phyloP scores from a whole-genome alignment of 1,140 invertebrate species.

The Tetramorium parvispinum region DNA sequence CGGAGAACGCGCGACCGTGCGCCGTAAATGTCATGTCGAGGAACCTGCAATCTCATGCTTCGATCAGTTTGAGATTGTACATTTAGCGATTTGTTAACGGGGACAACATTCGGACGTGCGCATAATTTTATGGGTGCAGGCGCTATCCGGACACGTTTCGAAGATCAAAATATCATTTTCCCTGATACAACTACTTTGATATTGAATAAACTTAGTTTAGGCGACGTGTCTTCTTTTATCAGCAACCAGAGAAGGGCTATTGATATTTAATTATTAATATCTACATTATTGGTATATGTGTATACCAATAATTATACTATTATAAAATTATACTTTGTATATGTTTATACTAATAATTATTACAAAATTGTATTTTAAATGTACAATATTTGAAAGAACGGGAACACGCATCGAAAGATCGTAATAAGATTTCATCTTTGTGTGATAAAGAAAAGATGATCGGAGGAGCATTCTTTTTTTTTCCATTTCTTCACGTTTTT shows the following conservation, averaged over 20 bases:
- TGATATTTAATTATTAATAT: neutral
- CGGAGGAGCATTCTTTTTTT: neutral
- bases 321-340: too few species aligned
- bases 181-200: neutral
- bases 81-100: neutral
- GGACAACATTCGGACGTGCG: neutral
- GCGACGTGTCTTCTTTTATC: neutral
- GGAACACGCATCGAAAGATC: neutral
- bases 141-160: neutral
- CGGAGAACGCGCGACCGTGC: too few species aligned
- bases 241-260: neutral
- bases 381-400: neutral
- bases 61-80: neutral
- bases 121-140: neutral
- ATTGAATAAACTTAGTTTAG: neutral
- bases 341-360: too few species aligned
- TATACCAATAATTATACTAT: too few species aligned
- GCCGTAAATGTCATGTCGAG: neutral
- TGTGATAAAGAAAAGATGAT: neutral
- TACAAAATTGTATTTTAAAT: neutral
- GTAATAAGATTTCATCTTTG: neutral
- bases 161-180: constrained; percentile 9
- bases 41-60: neutral
- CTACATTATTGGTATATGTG: neutral
- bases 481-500: neutral